A percentile compares a stretch with the other conserved stretches of the same genome.
These are phyloP conservation scores for Pollachius pollachius DNA, from an alignment of 2,113 vertebrate genomes.

Conservation along the genomic window DNA sequence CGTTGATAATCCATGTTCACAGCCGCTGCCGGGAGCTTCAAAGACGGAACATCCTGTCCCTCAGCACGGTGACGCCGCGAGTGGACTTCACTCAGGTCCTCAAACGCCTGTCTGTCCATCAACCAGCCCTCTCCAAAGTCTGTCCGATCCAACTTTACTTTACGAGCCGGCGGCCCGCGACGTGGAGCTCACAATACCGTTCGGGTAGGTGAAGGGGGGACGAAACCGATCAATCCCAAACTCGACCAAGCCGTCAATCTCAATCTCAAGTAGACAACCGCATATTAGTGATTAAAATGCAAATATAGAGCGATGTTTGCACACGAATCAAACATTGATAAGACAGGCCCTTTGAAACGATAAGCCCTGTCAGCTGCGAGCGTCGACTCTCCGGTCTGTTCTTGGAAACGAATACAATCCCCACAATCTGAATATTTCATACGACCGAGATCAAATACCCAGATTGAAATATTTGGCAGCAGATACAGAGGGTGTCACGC, in stretches of 20 bases:
- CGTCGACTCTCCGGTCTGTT: slow-evolving; percentile 14
- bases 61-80: too few species aligned
- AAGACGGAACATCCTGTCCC: slow-evolving; percentile 5
- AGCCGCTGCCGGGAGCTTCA: slow-evolving; percentile 30
- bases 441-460: slow-evolving; percentile 30
- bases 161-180: too few species aligned
- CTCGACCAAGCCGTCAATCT: too few species aligned
- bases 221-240: too few species aligned
- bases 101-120: too few species aligned
- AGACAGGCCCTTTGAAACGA: not conserved
- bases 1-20: slow-evolving; percentile 60
- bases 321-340: not conserved
- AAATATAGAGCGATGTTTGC: not conserved
- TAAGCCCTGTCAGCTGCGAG: slow-evolving; percentile 1
- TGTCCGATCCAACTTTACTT: too few species aligned
- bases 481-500: slow-evolving; percentile 26
- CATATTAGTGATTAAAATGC: too few species aligned
- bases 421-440: slow-evolving; percentile 47
- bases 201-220: too few species aligned
- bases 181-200: too few species aligned
- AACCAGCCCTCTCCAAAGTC: too few species aligned
- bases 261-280: too few species aligned
- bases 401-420: slow-evolving; percentile 28
- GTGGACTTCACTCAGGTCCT: too few species aligned
- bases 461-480: slow-evolving; percentile 41